Evolutionary conservation across 2,113 vertebrate species (phyloP), one percentile per base, ranked within the genome.

Genomic region (Phylloscopus trochilus): DNA sequence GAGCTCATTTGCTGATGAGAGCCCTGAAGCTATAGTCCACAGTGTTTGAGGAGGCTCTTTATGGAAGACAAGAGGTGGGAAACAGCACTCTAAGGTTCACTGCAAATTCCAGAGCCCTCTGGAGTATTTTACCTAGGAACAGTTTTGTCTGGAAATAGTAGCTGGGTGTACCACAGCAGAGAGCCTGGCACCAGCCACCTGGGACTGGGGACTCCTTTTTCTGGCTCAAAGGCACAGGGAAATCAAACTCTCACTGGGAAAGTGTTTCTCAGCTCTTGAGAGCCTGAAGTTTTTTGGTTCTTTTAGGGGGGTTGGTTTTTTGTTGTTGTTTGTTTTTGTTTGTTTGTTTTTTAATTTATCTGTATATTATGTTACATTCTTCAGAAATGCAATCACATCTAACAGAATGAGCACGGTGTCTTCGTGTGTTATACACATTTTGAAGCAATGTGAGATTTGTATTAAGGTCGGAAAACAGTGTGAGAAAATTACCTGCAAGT

Each of bases 281-380:
- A 92, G 43, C 21, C 28, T 11, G 20, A 15, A 9, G 5, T 2
- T 0, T 2, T n/a, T 13, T 10, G 7, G 10, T 18, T 10, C 12
- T 37, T 11, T 37, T 30, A 3, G 27, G 9, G 8, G 21, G 7
- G 6, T 17, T 21, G 13, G 9, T 31, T 44, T 10, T 53, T 55
- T 24, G 5, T 30, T n/a, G 21, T 55, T 72, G 13, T 35, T 52
- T 78, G 9, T 1, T 59, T 49, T 43, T 15, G 10, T 5, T 9
- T 47, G n/a, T 39, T n/a, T 3, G 5, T 9, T 47, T 39, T 39
- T 28, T 2, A n/a, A 72, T 55, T 70, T 91, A 43, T 27, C 55
- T 70, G 28, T 69, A 18, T 66, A 67, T 51, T 5, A 6, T 51
- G 16, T 46, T 52, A 52, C 21, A 37, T 63, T 94, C 58, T 78